These are phyloP conservation scores for Epinephelus malabaricus DNA, from an alignment of 2,797 vertebrate genomes.

Conservation along the genomic window DNA sequence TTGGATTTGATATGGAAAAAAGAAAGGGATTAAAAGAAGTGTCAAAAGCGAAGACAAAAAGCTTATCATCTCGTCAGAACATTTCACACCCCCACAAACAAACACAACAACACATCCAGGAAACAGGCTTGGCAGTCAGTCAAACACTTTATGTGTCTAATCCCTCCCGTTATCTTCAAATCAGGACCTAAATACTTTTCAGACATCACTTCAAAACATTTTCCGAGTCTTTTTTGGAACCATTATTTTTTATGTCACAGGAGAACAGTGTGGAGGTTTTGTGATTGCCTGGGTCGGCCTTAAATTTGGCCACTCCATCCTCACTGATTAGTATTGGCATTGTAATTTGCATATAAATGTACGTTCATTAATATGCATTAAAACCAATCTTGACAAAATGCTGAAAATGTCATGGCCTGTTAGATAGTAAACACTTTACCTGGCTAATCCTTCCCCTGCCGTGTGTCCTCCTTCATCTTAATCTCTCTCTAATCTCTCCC, in stretches of 20 bases:
- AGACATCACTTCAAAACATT: background rate
- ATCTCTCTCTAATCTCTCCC: constrained; percentile 53
- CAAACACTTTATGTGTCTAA: constrained; percentile 52
- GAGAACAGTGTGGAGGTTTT: background rate
- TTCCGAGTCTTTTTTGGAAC: background rate
- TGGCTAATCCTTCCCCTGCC: constrained; percentile 57
- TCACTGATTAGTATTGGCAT: constrained; percentile 6
- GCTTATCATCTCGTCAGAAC: constrained; percentile 47
- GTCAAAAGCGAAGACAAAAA: constrained; percentile 57
- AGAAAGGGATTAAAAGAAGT: constrained; percentile 43
- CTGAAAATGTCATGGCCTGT: constrained; percentile 40
- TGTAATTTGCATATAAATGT: constrained; percentile 20
- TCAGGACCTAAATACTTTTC: constrained; percentile 30
- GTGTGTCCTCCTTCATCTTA: constrained; percentile 48
- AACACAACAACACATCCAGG: constrained; percentile 47
- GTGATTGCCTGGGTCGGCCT: background rate
- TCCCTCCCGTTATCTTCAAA: constrained; percentile 43
- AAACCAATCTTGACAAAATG: constrained; percentile 45
- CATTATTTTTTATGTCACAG: background rate
- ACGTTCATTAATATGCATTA: constrained; percentile 47
- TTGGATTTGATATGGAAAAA: constrained; percentile 28
- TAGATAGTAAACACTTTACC: constrained; percentile 44
- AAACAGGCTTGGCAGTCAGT: constrained; percentile 57
- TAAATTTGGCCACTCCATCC: constrained; percentile 6
- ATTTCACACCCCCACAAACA: constrained; percentile 45